Evolutionary conservation across 1,140 invertebrate species (phyloP), one percentile per base, ranked within the genome.

Genomic region (Nymphalis io): DNA sequence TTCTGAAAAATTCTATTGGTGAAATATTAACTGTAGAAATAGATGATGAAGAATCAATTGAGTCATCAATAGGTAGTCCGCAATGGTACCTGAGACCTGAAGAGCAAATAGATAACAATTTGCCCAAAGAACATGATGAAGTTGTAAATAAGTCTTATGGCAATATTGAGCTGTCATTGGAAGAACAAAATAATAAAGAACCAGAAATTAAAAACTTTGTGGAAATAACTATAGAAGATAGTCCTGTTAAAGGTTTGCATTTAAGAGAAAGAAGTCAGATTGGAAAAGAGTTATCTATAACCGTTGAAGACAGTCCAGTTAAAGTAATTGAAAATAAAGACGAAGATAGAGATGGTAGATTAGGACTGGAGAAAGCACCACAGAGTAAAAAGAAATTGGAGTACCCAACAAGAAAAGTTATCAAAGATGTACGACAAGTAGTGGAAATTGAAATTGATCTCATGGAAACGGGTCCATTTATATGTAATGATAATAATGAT

Each of bases 221-320:
- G 59, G 89, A 90, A 83, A 90, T 91, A 12, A 89, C 82, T 20
- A 90, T 91, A 72, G 88, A 91, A 72, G 88, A 91, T 66, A 91
- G 89, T 70, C 88, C 89, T 10, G 70, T 87, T n/a, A 90, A 91
- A 73, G 75, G 78, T 48, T 18, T 71, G 46, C 51, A 62, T 21
- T 33, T 44, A 18, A 73, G 78, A 68, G 55, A 55, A 62, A 72
- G 55, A 73, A 55, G 20, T 73, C 74, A 83, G 55, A 63, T 84
- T 39, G 79, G 77, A 12, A 53, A 70, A 27, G 80, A 87, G 63
- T n/a, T 81, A 21, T 60, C 82, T 21, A 83, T 91, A 39, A 85
- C 74, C 11, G 89, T 91, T 70, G 87, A 89, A 60, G 89, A 91
- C 58, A 91, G 89, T 72, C 89, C 88, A 46, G 42, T 81, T 6